Evolutionary conservation across 2,113 vertebrate genomes (phyloP), one percentile per base, ranked within the genome.

Genomic region (Sclerurus mexicanus): DNA sequence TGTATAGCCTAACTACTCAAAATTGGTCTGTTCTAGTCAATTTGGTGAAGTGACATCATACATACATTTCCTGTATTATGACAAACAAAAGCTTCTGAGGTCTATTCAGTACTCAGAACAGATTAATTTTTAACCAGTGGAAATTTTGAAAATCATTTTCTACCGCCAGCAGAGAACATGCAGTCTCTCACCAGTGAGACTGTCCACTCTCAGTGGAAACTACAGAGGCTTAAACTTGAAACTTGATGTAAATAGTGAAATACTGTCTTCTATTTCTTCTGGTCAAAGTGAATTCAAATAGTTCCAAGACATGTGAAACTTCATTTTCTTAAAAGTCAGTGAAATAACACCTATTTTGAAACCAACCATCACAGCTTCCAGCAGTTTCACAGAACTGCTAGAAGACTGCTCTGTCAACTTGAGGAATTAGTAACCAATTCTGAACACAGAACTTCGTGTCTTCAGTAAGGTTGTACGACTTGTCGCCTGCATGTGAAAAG

Each of bases 401-500:
- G 55, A 94, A 89, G 93, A 83, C 27, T 62, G 25, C 52, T 77
- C 39, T 72, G 53, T 56, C 52, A 85, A 56, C 68, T 64, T 69
- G 67, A 91, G 47, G 80, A 77, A 73, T 63, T 62, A 68, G 53
- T n/a, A 71, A 77, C 10, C 53, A 53, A 17, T 52, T 63, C 74
- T 47, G 46, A 96, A 72, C 24, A 55, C 2, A 68, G 75, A 18
- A 64, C 47, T 90, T 91, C 53, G 27, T 4, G 4, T 88, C 95
- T 94, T 92, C 92, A n/a, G 55, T 37, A 80, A 0, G 0, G 89
- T 2, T 82, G 85, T 39, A 77, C 2, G 0, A 80, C 71, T 47
- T 47, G 66, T 40, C 67, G 20, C 31, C 80, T 88, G 93, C 31
- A 28, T 12, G 60, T 90, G 92, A 80, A 97, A 96, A 95, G 91